phyloP scores from a whole-genome alignment of 2,113 vertebrate genomes.

The Saguinus imperator region DNA sequence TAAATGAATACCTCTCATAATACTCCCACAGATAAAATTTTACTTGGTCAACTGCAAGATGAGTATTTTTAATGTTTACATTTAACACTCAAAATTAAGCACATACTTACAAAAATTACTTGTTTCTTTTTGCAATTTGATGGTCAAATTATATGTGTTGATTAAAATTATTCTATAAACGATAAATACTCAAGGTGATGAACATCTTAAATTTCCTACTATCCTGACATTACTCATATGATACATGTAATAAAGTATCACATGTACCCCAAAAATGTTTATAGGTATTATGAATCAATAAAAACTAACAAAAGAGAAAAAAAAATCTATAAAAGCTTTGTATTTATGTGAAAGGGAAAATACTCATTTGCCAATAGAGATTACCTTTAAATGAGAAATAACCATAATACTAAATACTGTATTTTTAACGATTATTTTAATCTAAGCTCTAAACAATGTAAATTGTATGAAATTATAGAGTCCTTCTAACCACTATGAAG shows the following conservation, averaged over 20 bases:
- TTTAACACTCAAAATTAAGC: not conserved
- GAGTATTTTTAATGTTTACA: not conserved
- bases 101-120: not conserved
- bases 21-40: not conserved
- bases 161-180: constrained; percentile 2
- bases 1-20: not conserved
- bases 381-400: not conserved
- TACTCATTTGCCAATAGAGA: not conserved
- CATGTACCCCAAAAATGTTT: too few species aligned
- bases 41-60: not conserved
- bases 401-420: not conserved
- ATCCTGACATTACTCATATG: too few species aligned
- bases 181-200: too few species aligned
- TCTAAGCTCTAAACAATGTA: not conserved
- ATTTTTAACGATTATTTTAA: not conserved
- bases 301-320: not conserved
- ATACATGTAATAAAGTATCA: too few species aligned
- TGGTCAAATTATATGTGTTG: not conserved
- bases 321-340: not conserved
- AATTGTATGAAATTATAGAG: not conserved
- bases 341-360: not conserved
- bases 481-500: not conserved
- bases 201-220: too few species aligned
- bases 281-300: too few species aligned
- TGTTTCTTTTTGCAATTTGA: not conserved